Base-by-base conservation (phyloP, 2,113 vertebrate species). In the Cinclus cinclus region DNA sequence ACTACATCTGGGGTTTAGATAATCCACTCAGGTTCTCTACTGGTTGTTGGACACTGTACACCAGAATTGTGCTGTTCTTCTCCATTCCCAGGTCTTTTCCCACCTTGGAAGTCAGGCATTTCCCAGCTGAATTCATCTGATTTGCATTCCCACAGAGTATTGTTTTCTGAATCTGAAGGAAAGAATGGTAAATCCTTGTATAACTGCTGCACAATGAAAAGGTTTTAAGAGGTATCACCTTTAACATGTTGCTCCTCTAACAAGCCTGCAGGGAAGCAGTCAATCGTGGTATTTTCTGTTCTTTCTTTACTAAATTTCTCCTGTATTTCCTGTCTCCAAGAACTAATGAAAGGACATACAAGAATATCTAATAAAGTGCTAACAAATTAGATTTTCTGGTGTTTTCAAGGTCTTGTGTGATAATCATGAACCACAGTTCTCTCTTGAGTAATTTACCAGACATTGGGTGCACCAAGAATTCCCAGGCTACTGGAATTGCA, bases 401-500 rank as follows among this genome's bases (percentile, higher is more conserved):
- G 11, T 55, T 87, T 93, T 56, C 55, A 44, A 47, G 10, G 27
- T 59, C 25, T 50, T 59, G 15, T 25, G 27, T 76, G 73, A 76
- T 59, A 50, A 83, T 44, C 7, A 71, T 25, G 19, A 63, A 35
- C 12, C 28, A 44, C 42, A 41, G 31, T 10, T 53, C 24, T 76
- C 42, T 33, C 11, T 10, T 41, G 35, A 41, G 33, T 41, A 63
- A 33, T 63, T 76, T 59, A 30, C 31, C 28, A 39, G n/a, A 28
- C 28, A 15, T 1, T 23, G 21, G 9, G 15, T 44, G 53, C 13
- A 44, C 24, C 39, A 84, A 46, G 44, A 47, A 63, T 23, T 68
- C 14, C 28, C 22, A 24, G 17, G 6, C 13, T 50, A 25, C 10
- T 9, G n/a, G 20, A 24, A 64, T 37, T 10, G 0, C 1, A 47